Evolutionary conservation across 1,140 invertebrate genomes (phyloP), one percentile per base, ranked within the genome.

Genomic region (Propsilocerus akamusi): DNA sequence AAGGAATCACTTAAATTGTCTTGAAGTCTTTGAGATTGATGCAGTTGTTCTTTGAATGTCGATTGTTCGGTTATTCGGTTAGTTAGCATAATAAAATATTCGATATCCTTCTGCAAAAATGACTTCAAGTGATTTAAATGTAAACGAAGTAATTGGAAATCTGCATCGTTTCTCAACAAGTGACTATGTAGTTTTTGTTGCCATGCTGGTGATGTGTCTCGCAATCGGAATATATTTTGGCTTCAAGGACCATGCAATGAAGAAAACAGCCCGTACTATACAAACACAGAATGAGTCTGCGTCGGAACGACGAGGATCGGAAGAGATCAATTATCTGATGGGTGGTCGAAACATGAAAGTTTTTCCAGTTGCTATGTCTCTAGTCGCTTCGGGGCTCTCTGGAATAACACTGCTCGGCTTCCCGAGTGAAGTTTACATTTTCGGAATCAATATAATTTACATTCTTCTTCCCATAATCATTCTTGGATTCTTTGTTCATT

Each of bases 181-280:
- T 32, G 84, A 87, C 63, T 87, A 86, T 59, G 51, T 71, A 0
- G 72, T 86, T 20, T 87, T 87, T 59, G 66, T 72, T 10, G 51
- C 71, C 0, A 86, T 88, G 83, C 61, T 89, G 37, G 54, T 72
- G 4, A 68, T 77, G 8, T 88, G 83, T 52, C 73, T 81, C 6
- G 67, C 69, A 0, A 81, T 91, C 30, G 87, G 87, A 0, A 56
- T 89, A 8, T 87, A 84, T 60, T 88, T 85, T 60, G 85, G 81
- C 5, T 81, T 83, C 51, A 59, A 63, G 47, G 54, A 60, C 49
- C 74, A 73, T 52, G 71, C 73, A 53, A n/a, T 8, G 17, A 41
- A 41, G 17, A 41, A 17, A 41, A 8, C 34, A 20, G 10, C 14
- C 17, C 17, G 22, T 8, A 41, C n/a, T 41, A 20, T 20, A 7